These are phyloP conservation scores for Chelonoidis abingdonii DNA, from an alignment of 2,113 vertebrate species.

Conservation along the genomic window DNA sequence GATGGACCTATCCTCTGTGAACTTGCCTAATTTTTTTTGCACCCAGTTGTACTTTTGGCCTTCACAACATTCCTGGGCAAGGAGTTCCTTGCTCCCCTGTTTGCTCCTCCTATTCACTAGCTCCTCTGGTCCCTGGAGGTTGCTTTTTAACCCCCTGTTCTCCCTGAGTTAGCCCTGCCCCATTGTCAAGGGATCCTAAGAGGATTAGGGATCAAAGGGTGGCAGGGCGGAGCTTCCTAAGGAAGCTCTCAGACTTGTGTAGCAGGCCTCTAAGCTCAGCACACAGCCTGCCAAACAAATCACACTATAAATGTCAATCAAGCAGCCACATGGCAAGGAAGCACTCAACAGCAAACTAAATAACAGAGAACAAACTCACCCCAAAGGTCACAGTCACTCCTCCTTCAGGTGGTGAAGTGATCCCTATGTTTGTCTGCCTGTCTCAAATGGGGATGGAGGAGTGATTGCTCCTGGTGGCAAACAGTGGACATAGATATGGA, in stretches of 20 bases:
- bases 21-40: not conserved
- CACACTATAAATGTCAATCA: not conserved
- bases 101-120: not conserved
- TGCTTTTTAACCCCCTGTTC: not conserved
- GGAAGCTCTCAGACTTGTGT: not conserved
- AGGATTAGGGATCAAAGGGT: not conserved
- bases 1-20: not conserved
- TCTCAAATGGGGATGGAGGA: not conserved
- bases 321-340: not conserved
- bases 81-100: not conserved
- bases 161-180: not conserved
- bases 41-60: not conserved
- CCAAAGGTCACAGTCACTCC: no score
- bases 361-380: no score
- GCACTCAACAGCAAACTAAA: no score
- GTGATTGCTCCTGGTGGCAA: fast-evolving
- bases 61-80: not conserved
- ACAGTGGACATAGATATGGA: not conserved
- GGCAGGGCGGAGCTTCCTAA: not conserved
- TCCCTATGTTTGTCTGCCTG: not conserved
- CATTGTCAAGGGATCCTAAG: not conserved
- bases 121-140: not conserved
- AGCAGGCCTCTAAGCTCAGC: not conserved
- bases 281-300: not conserved
- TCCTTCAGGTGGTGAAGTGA: not conserved